These are phyloP conservation scores for Sturnira hondurensis DNA, from an alignment of 2,113 vertebrate genomes.

Conservation along the genomic window DNA sequence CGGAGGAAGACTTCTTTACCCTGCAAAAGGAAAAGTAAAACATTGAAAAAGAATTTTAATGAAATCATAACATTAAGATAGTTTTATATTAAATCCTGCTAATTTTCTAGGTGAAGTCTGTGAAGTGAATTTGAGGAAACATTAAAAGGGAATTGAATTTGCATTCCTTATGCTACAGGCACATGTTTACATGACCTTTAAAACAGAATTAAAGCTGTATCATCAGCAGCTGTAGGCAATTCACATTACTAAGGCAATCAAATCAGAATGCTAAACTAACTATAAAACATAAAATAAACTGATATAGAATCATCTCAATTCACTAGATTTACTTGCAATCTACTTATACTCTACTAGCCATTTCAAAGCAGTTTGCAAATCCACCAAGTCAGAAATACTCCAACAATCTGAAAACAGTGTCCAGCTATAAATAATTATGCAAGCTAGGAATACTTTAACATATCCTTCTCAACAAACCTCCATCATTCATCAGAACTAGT, in stretches of 20 bases:
- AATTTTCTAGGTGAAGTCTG: constrained; percentile 81
- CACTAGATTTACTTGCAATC: constrained; percentile 81
- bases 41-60: constrained; percentile 60
- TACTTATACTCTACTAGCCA: constrained; percentile 78
- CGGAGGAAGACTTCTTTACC: constrained; percentile 60
- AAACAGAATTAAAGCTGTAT: constrained; percentile 88
- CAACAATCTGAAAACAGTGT: constrained; percentile 17
- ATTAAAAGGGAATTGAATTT: constrained; percentile 85
- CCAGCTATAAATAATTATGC: constrained; percentile 1
- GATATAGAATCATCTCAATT: constrained; percentile 82
- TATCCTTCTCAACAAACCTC: constrained; percentile 23
- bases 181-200: constrained; percentile 89
- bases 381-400: constrained; percentile 45
- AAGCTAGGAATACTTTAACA: not conserved
- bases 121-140: constrained; percentile 79
- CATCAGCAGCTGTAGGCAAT: constrained; percentile 87
- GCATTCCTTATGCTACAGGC: constrained; percentile 85
- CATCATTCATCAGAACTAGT: not conserved
- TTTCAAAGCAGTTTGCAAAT: constrained; percentile 71
- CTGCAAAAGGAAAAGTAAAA: constrained; percentile 58
- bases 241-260: constrained; percentile 87
- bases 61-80: constrained; percentile 64
- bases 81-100: constrained; percentile 76
- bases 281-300: constrained; percentile 87
- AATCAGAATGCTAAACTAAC: constrained; percentile 87